phyloP scores from a whole-genome alignment of 2,113 vertebrate species.

The Malurus cyaneus region DNA sequence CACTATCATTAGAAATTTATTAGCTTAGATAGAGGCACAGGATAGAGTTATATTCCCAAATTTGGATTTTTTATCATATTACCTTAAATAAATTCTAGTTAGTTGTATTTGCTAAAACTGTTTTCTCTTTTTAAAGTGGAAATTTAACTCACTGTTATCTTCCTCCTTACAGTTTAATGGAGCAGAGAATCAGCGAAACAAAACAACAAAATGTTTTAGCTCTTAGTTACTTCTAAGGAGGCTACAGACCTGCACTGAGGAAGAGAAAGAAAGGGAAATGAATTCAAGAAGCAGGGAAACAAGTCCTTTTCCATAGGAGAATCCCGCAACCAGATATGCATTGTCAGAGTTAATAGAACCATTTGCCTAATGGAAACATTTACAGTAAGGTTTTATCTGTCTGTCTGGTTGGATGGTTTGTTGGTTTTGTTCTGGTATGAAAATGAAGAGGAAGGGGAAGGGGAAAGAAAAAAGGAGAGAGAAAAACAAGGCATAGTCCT shows the following conservation, averaged over 20 bases:
- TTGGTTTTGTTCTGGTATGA: neutral
- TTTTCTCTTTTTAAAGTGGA: neutral
- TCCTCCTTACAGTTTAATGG: accelerated
- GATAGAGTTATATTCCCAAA: neutral
- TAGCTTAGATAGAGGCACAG: neutral
- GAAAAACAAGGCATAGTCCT: neutral
- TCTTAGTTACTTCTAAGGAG: neutral
- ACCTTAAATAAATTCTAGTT: neutral
- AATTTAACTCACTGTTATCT: neutral
- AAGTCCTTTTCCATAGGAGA: neutral
- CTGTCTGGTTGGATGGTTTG: neutral
- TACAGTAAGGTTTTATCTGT: neutral
- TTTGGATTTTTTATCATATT: neutral
- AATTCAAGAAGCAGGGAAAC: neutral
- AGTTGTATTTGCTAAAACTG: neutral
- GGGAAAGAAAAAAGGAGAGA: accelerated
- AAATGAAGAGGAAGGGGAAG: neutral
- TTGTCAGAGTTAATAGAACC: neutral
- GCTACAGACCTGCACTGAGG: neutral
- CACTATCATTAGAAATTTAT: neutral
- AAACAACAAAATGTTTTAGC: neutral
- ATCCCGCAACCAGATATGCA: neutral
- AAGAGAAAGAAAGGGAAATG: neutral
- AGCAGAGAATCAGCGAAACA: neutral
- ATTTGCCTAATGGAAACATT: neutral